Evolutionary conservation across 2,797 vertebrate species (phyloP), one percentile per base, ranked within the genome.

Genomic region (Sarcophilus harrisii): DNA sequence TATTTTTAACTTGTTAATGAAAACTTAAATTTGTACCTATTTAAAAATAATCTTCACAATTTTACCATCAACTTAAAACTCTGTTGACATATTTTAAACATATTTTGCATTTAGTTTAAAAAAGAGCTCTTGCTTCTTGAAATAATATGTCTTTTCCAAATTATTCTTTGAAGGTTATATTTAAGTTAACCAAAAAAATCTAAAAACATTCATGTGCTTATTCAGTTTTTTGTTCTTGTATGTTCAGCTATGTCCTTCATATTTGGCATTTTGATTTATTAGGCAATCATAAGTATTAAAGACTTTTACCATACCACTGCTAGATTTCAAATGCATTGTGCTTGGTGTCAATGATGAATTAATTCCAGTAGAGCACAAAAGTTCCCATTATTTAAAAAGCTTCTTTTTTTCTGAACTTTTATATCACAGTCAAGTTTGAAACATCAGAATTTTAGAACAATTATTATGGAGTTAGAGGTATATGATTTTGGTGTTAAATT

Each of bases 181-280:
- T 98, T 97, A 57, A 97, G 90, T 92, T 97, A 94, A 97, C 45
- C 55, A 57, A 29, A 96, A 93, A 96, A 95, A 58, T 54, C 97
- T 96, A 97, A 96, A 97, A 97, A 96, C 94, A 97, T 52, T 96
- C 91, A 94, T 95, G 93, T 96, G 62, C 81, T 96, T 96, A 96
- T 97, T 95, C 97, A 92, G n/a, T 97, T 97, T 81, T 98, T 98
- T 98, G 62, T 97, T 98, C 98, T 96, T 97, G 97, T 97, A 98
- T 94, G 94, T 98, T 97, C 95, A 97, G 92, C 94, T 96, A 92
- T 92, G 98, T 98, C 98, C 98, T 98, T 99, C 98, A 99, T 98
- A 99, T 98, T 97, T 99, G 99, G 98, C 99, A 99, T 99, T 99
- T 99, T 99, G 99, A 99, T 99, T 99, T 99, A 99, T 99, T 99